Percentiles rank a stretch among this genome's conserved stretches.
These are phyloP conservation scores for Asobara japonica DNA, from an alignment of 1,140 invertebrate genomes.

Conservation along the genomic window DNA sequence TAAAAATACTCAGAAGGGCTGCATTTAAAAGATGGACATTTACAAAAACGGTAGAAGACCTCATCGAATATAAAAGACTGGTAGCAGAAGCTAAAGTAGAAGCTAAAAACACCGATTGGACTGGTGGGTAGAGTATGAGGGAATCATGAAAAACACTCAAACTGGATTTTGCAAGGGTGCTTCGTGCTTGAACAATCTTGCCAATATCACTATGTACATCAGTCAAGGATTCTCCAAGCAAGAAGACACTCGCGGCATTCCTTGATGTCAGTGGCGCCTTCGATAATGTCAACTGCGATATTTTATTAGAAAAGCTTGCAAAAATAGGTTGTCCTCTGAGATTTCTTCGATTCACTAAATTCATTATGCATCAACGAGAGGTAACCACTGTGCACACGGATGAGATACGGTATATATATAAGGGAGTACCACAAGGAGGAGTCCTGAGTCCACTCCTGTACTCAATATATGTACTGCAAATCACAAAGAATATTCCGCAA, in stretches of 20 bases:
- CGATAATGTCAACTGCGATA: slow-evolving; percentile 23
- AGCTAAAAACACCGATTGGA: slow-evolving; percentile 26
- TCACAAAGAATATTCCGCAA: background rate
- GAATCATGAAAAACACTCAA: slow-evolving; percentile 12
- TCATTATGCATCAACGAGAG: slow-evolving; percentile 3
- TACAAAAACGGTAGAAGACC: background rate
- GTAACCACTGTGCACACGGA: background rate
- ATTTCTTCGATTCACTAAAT: slow-evolving; percentile 19
- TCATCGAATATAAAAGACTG: slow-evolving; percentile 33
- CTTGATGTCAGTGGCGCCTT: slow-evolving; percentile 30
- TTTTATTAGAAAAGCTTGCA: slow-evolving; percentile 30
- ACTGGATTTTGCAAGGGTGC: slow-evolving; percentile 22
- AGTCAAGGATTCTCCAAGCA: slow-evolving; percentile 13
- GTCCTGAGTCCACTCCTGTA: slow-evolving; percentile 22
- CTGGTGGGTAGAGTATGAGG: slow-evolving; percentile 18
- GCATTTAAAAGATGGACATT: slow-evolving; percentile 31
- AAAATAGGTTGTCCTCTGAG: slow-evolving; percentile 11
- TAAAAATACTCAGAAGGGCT: slow-evolving; percentile 12
- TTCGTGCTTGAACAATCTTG: slow-evolving; percentile 22
- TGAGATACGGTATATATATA: background rate
- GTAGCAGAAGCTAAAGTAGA: slow-evolving; percentile 25
- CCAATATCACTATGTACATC: slow-evolving; percentile 15
- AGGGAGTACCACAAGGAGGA: slow-evolving; percentile 36
- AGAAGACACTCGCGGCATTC: slow-evolving; percentile 23
- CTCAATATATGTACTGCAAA: background rate